Base-by-base conservation (phyloP, 2,888 invertebrate species). In the Pristionchus entomophagus region DNA sequence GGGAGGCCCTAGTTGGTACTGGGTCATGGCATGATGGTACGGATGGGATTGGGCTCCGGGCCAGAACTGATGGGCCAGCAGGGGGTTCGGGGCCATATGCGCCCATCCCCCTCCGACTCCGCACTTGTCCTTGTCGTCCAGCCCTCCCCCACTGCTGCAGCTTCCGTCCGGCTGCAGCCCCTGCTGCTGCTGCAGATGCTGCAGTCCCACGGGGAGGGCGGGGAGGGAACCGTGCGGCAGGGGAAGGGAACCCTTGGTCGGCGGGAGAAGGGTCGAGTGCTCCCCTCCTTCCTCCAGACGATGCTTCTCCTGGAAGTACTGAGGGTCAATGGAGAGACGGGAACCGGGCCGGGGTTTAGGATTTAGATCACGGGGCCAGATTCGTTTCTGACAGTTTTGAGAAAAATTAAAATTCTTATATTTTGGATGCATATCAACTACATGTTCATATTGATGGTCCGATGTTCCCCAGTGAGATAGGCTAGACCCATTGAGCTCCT, bases 261-360 rank as follows among this genome's bases (percentile, higher is more conserved):
- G 89, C 4, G 90, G 89, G 32, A 90, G 81, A 41, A 89, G 84
- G 0, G 89, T 87, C 35, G 89, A 87, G 35, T 82, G 83, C 22
- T 91, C 90, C 19, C 86, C 86, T 69, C 89, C 88, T 62, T 91
- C 90, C 53, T 91, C 92, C 65, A 91, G 88, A 49, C 91, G 83
- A 87, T 91, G 91, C 88, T 91, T 91, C 89, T 90, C 91, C 85
- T 69, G 65, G 38, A 69, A 38, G 32, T 59, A 59, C 59, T 59
- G 59, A 89, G 89, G n/a, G n/a, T n/a, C n/a, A n/a, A n/a, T n/a
- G n/a, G n/a, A n/a, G n/a, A n/a, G n/a, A n/a, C n/a, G n/a, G n/a
- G n/a, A n/a, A n/a, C n/a, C n/a, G n/a, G n/a, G n/a, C n/a, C n/a
- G n/a, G n/a, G n/a, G n/a, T n/a, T n/a, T n/a, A n/a, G n/a, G n/a